phyloP scores from a whole-genome alignment of 2,113 vertebrate genomes.

The Charadrius vociferus region DNA sequence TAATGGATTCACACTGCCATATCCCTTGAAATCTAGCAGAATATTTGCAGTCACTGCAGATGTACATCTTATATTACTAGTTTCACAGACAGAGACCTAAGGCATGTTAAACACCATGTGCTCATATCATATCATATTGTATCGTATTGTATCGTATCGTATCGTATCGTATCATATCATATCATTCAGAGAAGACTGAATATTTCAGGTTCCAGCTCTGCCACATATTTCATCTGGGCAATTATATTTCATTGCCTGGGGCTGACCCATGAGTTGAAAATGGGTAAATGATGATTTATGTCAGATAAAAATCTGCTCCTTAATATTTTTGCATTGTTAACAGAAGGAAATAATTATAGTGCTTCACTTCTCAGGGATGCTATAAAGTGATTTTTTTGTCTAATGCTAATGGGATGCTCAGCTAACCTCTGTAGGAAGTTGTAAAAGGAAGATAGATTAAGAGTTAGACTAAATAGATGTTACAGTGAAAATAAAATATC shows the following conservation, averaged over 20 bases:
- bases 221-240: not conserved
- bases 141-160: not conserved
- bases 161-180: not conserved
- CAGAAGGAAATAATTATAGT: conserved; percentile 7
- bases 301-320: conserved; percentile 8
- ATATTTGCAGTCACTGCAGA: not conserved
- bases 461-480: not conserved
- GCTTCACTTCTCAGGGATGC: not conserved
- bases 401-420: not conserved
- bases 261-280: conserved; percentile 16
- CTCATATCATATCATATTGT: not conserved
- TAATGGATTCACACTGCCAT: not conserved
- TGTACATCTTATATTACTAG: not conserved
- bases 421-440: not conserved
- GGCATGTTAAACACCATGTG: not conserved
- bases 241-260: not conserved
- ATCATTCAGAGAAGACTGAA: not conserved
- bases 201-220: not conserved
- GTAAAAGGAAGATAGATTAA: conserved; percentile 18
- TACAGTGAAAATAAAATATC: conserved; percentile 7
- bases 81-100: not conserved
- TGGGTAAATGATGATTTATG: conserved; percentile 13
- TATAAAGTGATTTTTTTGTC: not conserved
- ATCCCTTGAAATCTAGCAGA: not conserved
- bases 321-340: conserved; percentile 10